Conservation (phyloP, 2,888 invertebrate species). For the Suillia variegata region DNA sequence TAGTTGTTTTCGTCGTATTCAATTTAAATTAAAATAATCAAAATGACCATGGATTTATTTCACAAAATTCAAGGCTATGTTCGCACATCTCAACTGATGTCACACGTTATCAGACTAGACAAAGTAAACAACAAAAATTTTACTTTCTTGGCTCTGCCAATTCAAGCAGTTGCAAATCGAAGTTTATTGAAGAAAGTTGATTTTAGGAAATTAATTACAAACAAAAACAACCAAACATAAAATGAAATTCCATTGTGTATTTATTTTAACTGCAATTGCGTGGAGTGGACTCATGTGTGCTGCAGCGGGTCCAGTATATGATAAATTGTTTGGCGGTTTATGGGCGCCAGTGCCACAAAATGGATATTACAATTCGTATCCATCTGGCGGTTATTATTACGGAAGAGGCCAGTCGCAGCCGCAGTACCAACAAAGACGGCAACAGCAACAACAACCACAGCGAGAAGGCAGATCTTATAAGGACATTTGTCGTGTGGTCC, state of each 20-base stretch:
- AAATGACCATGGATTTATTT: slow-evolving; percentile 1
- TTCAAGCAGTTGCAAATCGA: neutral
- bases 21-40: neutral
- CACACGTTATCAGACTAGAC: slow-evolving; percentile 31
- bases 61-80: neutral
- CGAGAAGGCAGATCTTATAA: slow-evolving; percentile 42
- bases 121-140: neutral
- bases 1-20: neutral
- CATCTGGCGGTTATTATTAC: slow-evolving; percentile 3
- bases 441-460: neutral
- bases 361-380: slow-evolving; percentile 16
- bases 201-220: neutral
- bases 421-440: slow-evolving; percentile 3
- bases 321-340: slow-evolving; percentile 28
- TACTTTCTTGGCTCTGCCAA: neutral
- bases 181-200: no score
- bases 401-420: neutral
- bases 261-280: neutral
- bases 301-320: slow-evolving; percentile 17
- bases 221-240: neutral
- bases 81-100: neutral
- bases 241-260: neutral
- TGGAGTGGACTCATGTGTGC: neutral
- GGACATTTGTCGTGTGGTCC: slow-evolving; percentile 47
- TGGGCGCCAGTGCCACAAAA: slow-evolving; percentile 12